Conservation (phyloP, 2,888 invertebrate species). For the Nomada hirtipes region DNA sequence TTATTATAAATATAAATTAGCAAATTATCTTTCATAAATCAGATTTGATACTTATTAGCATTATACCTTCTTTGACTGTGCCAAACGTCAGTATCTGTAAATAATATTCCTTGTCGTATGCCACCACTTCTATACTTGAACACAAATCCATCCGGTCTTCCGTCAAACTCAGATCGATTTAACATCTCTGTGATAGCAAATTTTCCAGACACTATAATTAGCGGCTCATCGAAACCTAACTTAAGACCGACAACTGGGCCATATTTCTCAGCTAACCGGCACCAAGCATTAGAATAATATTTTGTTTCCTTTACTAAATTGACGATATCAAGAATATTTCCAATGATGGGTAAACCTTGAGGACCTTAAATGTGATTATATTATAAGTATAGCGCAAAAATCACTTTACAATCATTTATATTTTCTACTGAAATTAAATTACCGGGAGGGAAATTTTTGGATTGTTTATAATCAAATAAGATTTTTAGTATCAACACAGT, state of each 20-base stretch:
- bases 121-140: constrained; percentile 88
- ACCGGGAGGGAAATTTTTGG: constrained; percentile 77
- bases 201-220: constrained; percentile 88
- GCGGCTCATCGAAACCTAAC: constrained; percentile 86
- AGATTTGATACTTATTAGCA: neutral
- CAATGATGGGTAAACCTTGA: constrained; percentile 85
- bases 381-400: neutral
- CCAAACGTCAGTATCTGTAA: constrained; percentile 89
- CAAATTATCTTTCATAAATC: neutral
- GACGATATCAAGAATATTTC: constrained; percentile 85
- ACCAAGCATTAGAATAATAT: constrained; percentile 87
- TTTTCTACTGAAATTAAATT: constrained; percentile 25
- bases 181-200: constrained; percentile 88
- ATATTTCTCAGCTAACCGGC: constrained; percentile 86
- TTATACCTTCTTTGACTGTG: constrained; percentile 86
- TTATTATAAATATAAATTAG: neutral
- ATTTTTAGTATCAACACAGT: constrained; percentile 66
- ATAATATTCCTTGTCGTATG: constrained; percentile 88
- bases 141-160: constrained; percentile 89
- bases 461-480: constrained; percentile 58
- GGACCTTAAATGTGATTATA: constrained; percentile 84
- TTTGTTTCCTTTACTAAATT: constrained; percentile 82
- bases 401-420: neutral
- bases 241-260: constrained; percentile 89
- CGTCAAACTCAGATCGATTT: constrained; percentile 88